phyloP scores from a whole-genome alignment of 2,113 vertebrate genomes.

The Scomber colias region DNA sequence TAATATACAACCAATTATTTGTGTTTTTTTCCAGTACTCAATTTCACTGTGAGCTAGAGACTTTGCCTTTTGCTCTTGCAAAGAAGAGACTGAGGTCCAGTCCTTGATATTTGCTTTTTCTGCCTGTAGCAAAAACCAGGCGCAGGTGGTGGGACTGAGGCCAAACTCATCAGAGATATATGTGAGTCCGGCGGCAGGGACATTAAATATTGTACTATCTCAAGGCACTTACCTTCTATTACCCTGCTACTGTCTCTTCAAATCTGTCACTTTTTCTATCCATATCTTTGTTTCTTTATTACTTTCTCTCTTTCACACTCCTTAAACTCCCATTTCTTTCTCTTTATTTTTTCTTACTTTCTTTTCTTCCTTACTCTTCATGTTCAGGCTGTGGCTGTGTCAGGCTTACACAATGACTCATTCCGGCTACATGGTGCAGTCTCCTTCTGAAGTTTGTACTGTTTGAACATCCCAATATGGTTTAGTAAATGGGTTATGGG shows the following conservation, averaged over 20 bases:
- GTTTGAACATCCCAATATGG: neutral
- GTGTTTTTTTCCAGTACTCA: neutral
- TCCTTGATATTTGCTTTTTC: slow-evolving; percentile 32
- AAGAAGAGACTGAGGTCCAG: slow-evolving; percentile 26
- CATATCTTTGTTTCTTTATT: neutral
- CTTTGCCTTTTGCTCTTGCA: slow-evolving; percentile 44
- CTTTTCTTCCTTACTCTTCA: neutral
- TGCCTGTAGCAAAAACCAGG: slow-evolving; percentile 29
- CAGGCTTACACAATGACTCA: neutral
- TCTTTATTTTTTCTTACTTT: neutral
- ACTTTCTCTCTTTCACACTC: slow-evolving; percentile 11
- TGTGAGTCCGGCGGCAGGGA: slow-evolving; percentile 51
- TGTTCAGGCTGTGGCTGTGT: slow-evolving; percentile 12
- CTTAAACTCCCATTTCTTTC: neutral
- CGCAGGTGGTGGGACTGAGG: slow-evolving; percentile 46
- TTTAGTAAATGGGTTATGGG: too few relatives aligned
- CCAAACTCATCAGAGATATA: slow-evolving; percentile 62
- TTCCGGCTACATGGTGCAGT: neutral
- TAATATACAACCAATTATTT: slow-evolving; percentile 63
- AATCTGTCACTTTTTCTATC: slow-evolving; percentile 40
- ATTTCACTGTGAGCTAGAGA: slow-evolving; percentile 42
- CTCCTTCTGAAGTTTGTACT: neutral
- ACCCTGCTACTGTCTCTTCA: slow-evolving; percentile 28
- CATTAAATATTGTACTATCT: slow-evolving; percentile 62
- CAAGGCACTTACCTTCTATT: slow-evolving; percentile 46